phyloP scores from a whole-genome alignment of 2,113 vertebrate genomes.

The Ovis aries region ARS-UI_Ramb_v3.0 NC_056058.1:46824001-46824500 shows the following conservation, averaged over 20 bases:
- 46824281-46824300: background rate
- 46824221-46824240: background rate
- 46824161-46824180: background rate
- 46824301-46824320: background rate
- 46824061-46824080: background rate
- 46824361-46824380: background rate
- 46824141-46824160: background rate
- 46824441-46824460: background rate
- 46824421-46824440: background rate
- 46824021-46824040: background rate
- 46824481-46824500: background rate
- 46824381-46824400: background rate
- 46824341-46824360: background rate
- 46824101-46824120: background rate
- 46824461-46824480: background rate
- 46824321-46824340: background rate
- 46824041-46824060: background rate
- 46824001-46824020: background rate
- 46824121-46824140: background rate
- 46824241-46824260: background rate
- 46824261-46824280: background rate
- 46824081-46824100: background rate
- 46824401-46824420: background rate
- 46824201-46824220: background rate
- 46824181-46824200: background rate